Conservation (phyloP, 23 tunicate genomes). For the Corella eumyota region DNA sequence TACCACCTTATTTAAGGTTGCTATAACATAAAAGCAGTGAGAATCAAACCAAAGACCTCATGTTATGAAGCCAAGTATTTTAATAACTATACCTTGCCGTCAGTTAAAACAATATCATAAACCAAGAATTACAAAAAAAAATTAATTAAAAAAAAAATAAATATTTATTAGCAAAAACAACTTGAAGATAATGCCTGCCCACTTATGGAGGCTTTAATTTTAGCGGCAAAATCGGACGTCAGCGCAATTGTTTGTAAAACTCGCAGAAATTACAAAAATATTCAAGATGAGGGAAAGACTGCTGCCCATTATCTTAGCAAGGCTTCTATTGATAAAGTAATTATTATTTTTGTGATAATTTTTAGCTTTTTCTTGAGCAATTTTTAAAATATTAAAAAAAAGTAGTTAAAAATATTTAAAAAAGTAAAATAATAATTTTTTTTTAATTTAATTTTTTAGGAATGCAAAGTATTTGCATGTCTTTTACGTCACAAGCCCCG, state of each 20-base stretch:
- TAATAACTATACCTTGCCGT: too few relatives aligned
- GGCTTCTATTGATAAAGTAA: conserved; percentile 27
- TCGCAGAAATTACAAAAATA: conserved; percentile 19
- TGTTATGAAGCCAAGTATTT: too few relatives aligned
- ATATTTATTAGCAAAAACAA: conserved; percentile 8
- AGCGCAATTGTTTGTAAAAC: conserved; percentile 38
- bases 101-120: too few relatives aligned
- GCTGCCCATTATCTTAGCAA: conserved; percentile 57
- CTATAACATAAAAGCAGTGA: too few relatives aligned
- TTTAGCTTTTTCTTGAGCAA: background rate
- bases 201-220: conserved; percentile 46
- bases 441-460: conserved; percentile 3
- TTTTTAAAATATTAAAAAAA: background rate
- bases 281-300: conserved; percentile 37
- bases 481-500: conserved; percentile 53
- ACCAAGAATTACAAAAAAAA: too few relatives aligned
- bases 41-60: too few relatives aligned
- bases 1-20: too few relatives aligned
- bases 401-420: background rate
- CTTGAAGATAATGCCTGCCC: conserved; percentile 49
- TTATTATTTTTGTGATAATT: background rate
- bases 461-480: conserved; percentile 27
- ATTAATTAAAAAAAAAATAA: too few relatives aligned
- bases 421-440: background rate
- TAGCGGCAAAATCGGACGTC: conserved; percentile 34